Conservation (phyloP, 2,888 invertebrate species). For the Carpatolechia fugitivella region DNA sequence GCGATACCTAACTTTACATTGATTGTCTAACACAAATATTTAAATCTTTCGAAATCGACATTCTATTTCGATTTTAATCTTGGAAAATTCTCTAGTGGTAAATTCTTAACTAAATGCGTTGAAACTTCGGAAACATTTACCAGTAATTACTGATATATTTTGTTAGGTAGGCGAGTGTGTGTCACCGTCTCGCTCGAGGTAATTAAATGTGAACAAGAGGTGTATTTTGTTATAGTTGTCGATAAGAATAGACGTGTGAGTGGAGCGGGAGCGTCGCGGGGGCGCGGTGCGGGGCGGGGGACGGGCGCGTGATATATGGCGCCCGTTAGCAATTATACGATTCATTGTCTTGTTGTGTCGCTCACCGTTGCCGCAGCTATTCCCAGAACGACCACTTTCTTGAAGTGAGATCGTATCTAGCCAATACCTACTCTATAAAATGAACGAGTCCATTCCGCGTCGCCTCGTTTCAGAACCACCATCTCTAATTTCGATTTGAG, state of each 20-base stretch:
- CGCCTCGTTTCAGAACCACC: conserved; percentile 36
- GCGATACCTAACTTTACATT: background rate
- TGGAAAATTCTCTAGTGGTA: background rate
- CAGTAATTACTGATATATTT: background rate
- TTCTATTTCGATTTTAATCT: background rate
- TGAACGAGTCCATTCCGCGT: conserved; percentile 6
- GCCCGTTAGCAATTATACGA: conserved; percentile 11
- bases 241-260: conserved; percentile 10
- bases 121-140: background rate
- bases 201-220: conserved; percentile 5
- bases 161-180: too few species aligned
- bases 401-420: conserved; percentile 13
- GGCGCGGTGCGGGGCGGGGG: background rate
- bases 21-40: background rate
- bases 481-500: conserved; percentile 42
- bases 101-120: background rate
- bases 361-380: conserved; percentile 9
- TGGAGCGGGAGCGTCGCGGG: background rate
- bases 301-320: conserved; percentile 10
- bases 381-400: conserved; percentile 15
- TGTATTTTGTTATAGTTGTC: conserved; percentile 10
- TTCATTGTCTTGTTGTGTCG: conserved; percentile 14
- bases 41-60: too few species aligned
- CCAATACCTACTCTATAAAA: conserved; percentile 4
- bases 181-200: background rate